Base-by-base conservation (phyloP, 2,113 vertebrate genomes). In the Charadrius vociferus region DNA sequence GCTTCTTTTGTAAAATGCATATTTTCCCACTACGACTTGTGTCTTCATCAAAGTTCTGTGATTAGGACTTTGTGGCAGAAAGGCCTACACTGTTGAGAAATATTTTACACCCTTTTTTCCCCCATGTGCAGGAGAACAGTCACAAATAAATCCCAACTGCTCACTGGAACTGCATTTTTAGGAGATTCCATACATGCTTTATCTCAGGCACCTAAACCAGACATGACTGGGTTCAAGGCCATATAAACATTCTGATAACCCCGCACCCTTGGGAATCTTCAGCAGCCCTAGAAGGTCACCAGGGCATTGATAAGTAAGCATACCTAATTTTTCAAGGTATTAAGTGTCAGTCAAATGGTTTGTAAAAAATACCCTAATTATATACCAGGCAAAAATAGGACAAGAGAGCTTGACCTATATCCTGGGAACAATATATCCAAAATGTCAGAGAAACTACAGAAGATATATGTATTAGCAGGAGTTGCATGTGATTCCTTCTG, bases 81-180 rank as follows among this genome's bases (percentile, higher is more conserved):
- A 91, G 15, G 14, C 20, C 22, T 72, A 19, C 72, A 43, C 16
- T 15, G 7, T 6, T 52, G 79, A 63, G 61, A 87, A 6, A 7
- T 59, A 75, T 30, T 94, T 92, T 26, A 66, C 2, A n/a, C 24
- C 8, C 7, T 13, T 87, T 55, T 41, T 12, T 4, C 0, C 6
- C 6, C 26, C 26, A 39, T 2, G 12, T 59, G 59, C 34, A 86
- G 18, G 8, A 85, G 34, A 43, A 65, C 1, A 5, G 45, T 29
- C 1, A 3, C 22, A 81, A 77, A 50, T 37, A 39, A 3, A 4
- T 5, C 6, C 8, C 19, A 92, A 2, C 6, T 0, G 0, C 49
- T 70, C 45, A 70, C 6, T 14, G 49, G 52, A 88, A 66, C 32
- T 34, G 16, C 34, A 27, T 75, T 68, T 92, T 82, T 50, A 66